Percentiles rank a stretch among this genome's conserved stretches.
Conservation (phyloP, 2,113 vertebrate genomes). For the Otolemur garnettii region DNA sequence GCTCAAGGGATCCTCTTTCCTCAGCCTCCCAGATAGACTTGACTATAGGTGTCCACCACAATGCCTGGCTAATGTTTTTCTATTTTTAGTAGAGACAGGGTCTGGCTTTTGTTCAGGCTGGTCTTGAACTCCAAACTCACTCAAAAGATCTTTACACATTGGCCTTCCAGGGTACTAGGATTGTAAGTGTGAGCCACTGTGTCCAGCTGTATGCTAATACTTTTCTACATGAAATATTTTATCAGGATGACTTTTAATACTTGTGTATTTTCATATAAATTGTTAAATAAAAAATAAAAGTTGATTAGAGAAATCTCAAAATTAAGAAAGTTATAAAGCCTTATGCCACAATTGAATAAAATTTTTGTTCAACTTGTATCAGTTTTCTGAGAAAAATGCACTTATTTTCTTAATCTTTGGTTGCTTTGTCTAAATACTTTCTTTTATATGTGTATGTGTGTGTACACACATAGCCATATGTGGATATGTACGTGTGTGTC, state of each 20-base stretch:
- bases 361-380: not conserved
- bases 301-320: not conserved
- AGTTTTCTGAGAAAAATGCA: not conserved
- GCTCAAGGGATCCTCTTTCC: too few species aligned
- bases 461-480: not conserved
- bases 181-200: too few species aligned
- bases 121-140: too few species aligned
- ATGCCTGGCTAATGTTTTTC: too few species aligned
- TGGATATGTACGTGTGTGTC: not conserved
- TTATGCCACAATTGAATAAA: not conserved
- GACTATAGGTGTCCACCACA: too few species aligned
- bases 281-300: not conserved
- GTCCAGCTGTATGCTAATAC: not conserved
- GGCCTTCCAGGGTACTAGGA: too few species aligned
- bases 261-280: not conserved
- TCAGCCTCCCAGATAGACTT: too few species aligned
- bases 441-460: not conserved
- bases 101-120: too few species aligned
- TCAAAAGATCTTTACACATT: too few species aligned
- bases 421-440: slow-evolving; percentile 2
- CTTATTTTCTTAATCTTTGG: not conserved
- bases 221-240: not conserved
- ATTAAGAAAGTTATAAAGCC: not conserved
- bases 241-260: not conserved
- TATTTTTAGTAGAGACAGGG: too few species aligned